Conservation (phyloP, 2,888 invertebrate genomes). For the Ochlodes sylvanus region DNA sequence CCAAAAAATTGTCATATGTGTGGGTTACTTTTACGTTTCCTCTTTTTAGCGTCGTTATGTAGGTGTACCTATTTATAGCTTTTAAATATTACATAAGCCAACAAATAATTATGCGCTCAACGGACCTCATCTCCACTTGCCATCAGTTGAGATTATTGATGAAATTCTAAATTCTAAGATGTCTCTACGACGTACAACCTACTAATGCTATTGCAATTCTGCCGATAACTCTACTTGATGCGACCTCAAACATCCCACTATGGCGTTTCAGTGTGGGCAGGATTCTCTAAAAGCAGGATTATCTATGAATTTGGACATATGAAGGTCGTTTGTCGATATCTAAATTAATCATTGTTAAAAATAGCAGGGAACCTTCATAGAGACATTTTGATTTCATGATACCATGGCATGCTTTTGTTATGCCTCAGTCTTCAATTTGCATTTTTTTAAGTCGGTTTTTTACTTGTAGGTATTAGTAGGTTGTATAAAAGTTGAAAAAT, state of each 20-base stretch:
- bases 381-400: slow-evolving; percentile 6
- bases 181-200: neutral
- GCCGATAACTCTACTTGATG: slow-evolving; percentile 46
- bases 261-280: slow-evolving; percentile 38
- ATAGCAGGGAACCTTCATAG: slow-evolving; percentile 16
- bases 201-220: slow-evolving; percentile 41
- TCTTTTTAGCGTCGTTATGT: no score
- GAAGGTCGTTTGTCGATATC: slow-evolving; percentile 27
- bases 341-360: slow-evolving; percentile 26
- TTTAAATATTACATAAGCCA: no score
- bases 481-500: no score
- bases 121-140: no score
- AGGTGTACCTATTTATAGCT: no score
- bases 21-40: no score
- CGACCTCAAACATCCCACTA: slow-evolving; percentile 53
- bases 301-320: slow-evolving; percentile 31
- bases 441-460: no score
- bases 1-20: no score
- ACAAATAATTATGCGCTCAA: no score
- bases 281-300: slow-evolving; percentile 32
- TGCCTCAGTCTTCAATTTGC: neutral
- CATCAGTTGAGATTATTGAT: no score
- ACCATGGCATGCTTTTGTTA: neutral
- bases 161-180: no score
- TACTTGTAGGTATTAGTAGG: no score